Base-by-base conservation (phyloP, 2,888 invertebrate genomes). In the Liposcelis brunnea region DNA sequence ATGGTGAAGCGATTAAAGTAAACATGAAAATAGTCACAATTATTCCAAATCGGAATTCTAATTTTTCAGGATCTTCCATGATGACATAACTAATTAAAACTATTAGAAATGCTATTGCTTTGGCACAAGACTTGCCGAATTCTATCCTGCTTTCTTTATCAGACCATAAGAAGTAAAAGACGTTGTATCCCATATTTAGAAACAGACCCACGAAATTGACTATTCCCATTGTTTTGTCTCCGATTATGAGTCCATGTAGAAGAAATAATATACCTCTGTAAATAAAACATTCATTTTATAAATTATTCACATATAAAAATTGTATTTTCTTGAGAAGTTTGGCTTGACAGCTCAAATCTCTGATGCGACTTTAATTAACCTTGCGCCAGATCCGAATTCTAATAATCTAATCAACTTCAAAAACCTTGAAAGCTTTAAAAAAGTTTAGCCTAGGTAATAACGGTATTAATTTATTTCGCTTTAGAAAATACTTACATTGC, bases 401-500 rank as follows among this genome's bases (percentile, higher is more conserved):
- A n/a, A n/a, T n/a, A n/a, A n/a, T n/a, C n/a, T n/a, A n/a, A n/a
- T n/a, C n/a, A n/a, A n/a, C n/a, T n/a, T n/a, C n/a, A n/a, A n/a
- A n/a, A n/a, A n/a, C n/a, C n/a, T n/a, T n/a, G n/a, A n/a, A n/a
- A n/a, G n/a, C n/a, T n/a, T n/a, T n/a, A n/a, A n/a, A n/a, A n/a
- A n/a, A n/a, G n/a, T n/a, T n/a, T n/a, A n/a, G n/a, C n/a, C n/a
- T n/a, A n/a, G n/a, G n/a, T n/a, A n/a, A n/a, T n/a, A n/a, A n/a
- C n/a, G n/a, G n/a, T n/a, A n/a, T n/a, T n/a, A n/a, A n/a, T n/a
- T n/a, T n/a, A n/a, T n/a, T n/a, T n/a, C n/a, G n/a, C n/a, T n/a
- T n/a, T n/a, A n/a, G n/a, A n/a, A n/a, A n/a, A n/a, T 52, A 75
- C 80, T 76, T 64, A 85, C 85, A 85, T 72, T 49, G 77, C 71